Percentiles rank a stretch among this genome's conserved stretches.
Conservation (phyloP, 2,113 vertebrate species). For the Esox niger region DNA sequence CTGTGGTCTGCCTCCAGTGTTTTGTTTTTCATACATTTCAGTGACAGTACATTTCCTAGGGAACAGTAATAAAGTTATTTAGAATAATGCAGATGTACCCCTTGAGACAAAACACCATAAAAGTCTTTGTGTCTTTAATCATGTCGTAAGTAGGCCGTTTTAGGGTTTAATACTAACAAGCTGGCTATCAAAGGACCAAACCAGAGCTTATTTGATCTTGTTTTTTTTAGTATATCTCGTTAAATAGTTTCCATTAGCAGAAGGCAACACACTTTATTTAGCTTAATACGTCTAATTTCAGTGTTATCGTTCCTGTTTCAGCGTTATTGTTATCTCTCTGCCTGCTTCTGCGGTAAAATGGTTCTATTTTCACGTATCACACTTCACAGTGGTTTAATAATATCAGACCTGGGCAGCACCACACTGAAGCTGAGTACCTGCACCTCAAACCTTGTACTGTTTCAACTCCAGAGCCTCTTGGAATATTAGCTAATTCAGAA, state of each 20-base stretch:
- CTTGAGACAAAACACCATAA: conserved; percentile 42
- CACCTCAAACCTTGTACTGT: too few relatives aligned
- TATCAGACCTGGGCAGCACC: too few relatives aligned
- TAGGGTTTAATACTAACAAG: conserved; percentile 30
- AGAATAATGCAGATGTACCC: conserved; percentile 52
- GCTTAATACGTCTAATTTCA: neutral
- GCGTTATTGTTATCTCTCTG: too few relatives aligned
- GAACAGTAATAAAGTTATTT: conserved; percentile 66
- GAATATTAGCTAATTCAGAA: too few relatives aligned
- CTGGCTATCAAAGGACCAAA: conserved; percentile 29
- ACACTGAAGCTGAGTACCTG: too few relatives aligned
- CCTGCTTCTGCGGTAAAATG: too few relatives aligned
- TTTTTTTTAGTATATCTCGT: conserved; percentile 25
- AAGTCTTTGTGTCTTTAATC: conserved; percentile 31
- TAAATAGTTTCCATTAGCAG: conserved; percentile 8
- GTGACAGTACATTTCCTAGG: conserved; percentile 58
- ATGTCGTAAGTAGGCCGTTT: conserved; percentile 28
- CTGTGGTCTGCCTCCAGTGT: conserved; percentile 64
- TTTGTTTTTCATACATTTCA: conserved; percentile 65
- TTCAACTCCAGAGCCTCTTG: too few relatives aligned
- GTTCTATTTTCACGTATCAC: too few relatives aligned
- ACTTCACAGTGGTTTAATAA: too few relatives aligned
- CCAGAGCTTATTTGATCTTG: conserved; percentile 21
- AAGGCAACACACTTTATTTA: neutral
- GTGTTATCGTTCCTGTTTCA: too few relatives aligned